Evolutionary conservation across 1,140 invertebrate species (phyloP).

Genomic region (Drusus annulatus): DNA sequence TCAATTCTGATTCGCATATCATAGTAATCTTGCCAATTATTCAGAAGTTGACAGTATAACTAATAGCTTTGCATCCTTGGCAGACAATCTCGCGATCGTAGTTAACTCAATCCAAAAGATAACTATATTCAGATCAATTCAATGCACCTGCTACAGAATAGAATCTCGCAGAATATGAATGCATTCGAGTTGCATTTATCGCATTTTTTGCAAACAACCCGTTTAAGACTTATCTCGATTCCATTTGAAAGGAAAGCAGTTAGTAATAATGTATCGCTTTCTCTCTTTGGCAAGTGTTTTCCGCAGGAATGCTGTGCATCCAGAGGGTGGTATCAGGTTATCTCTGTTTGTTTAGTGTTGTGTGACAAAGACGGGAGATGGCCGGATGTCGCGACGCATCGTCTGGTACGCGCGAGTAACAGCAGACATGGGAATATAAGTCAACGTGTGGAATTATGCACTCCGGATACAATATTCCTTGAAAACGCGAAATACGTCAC

Average conservation of each 20-base stretch:
- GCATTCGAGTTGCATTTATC: not conserved
- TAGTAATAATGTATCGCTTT: not conserved
- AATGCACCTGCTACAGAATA: not conserved
- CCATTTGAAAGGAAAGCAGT: slow-evolving; percentile 3
- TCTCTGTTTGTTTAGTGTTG: slow-evolving; percentile 2
- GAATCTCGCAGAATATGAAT: not conserved
- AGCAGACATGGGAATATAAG: not conserved
- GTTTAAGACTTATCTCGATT: slow-evolving; percentile 1
- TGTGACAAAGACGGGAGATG: not conserved
- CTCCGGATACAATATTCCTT: slow-evolving; percentile 9
- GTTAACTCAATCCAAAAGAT: not conserved
- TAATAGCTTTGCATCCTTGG: not conserved
- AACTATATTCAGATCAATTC: slow-evolving; percentile 7
- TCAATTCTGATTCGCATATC: too few species aligned
- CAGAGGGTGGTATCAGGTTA: not conserved
- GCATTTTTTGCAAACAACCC: not conserved
- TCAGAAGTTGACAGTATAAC: not conserved
- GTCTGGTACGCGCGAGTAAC: not conserved
- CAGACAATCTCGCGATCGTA: not conserved
- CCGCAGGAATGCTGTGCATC: not conserved
- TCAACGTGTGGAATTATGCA: not conserved
- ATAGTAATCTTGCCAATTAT: not conserved
- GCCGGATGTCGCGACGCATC: not conserved
- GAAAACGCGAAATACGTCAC: slow-evolving; percentile 1
- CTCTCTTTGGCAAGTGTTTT: slow-evolving; percentile 17